Conservation (phyloP, 2,797 vertebrate species). For the Poecilia gillii region DNA sequence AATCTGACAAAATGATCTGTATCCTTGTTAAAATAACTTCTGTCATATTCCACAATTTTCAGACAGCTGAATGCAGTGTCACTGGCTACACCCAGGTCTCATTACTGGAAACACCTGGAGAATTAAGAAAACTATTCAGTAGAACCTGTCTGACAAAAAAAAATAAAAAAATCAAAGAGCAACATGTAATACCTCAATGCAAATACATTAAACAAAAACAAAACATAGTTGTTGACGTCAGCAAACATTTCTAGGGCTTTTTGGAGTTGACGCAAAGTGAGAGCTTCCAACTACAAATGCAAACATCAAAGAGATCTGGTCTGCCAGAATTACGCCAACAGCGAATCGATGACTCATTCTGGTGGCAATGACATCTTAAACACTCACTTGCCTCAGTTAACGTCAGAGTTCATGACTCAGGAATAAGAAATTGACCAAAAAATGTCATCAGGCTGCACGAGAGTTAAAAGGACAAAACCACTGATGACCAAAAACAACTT, state of each 20-base stretch:
- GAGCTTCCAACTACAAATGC: background rate
- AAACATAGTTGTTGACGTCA: too few species aligned
- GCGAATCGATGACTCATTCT: background rate
- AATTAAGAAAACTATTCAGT: background rate
- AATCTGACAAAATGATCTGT: background rate
- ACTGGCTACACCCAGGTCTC: background rate
- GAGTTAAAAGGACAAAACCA: background rate
- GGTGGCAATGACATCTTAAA: background rate
- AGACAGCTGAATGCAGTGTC: background rate
- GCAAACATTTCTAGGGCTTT: background rate
- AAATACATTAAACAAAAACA: too few species aligned
- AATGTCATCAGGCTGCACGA: too few species aligned
- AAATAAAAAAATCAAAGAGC: background rate
- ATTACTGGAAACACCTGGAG: background rate
- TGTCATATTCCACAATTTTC: background rate
- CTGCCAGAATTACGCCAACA: background rate
- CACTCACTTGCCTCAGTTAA: background rate
- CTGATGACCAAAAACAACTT: too few species aligned
- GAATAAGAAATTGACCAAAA: background rate
- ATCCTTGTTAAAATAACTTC: background rate
- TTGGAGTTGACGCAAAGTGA: background rate
- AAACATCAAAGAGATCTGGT: background rate
- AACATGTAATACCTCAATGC: too few species aligned
- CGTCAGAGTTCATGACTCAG: background rate
- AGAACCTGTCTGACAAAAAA: background rate